A percentile compares a stretch with the other conserved stretches of the same genome.
Conservation (phyloP, 2,797 vertebrate genomes). For the Acrossocheilus wenchowensis region DNA sequence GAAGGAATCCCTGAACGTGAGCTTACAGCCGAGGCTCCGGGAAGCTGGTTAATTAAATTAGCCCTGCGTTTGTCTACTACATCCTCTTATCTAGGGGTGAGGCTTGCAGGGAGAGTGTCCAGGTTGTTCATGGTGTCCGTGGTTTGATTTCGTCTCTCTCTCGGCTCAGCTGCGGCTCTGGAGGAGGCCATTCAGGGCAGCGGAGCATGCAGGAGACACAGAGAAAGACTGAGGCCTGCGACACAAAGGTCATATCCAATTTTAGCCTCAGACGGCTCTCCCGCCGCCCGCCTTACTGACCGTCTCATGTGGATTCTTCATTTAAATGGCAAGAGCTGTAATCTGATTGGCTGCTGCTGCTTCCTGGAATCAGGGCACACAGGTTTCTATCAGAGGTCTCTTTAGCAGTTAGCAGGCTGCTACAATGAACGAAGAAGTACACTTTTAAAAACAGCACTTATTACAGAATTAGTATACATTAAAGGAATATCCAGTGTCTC, state of each 20-base stretch:
- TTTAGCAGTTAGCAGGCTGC: not conserved
- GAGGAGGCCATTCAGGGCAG: conserved; percentile 67
- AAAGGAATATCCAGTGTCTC: not conserved
- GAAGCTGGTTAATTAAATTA: conserved; percentile 87
- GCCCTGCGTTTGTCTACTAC: conserved; percentile 82
- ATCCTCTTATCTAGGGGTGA: conserved; percentile 80
- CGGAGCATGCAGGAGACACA: conserved; percentile 71
- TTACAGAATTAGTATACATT: not conserved
- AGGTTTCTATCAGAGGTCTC: not conserved
- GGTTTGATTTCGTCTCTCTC: conserved; percentile 78
- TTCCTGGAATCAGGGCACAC: not conserved
- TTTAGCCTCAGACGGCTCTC: conserved; percentile 11
- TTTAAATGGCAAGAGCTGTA: not conserved
- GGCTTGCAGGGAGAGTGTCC: conserved; percentile 79
- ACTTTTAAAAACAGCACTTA: not conserved
- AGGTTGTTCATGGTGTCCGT: conserved; percentile 78
- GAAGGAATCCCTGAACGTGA: conserved; percentile 75
- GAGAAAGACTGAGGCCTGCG: conserved; percentile 47
- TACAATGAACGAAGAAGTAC: not conserved
- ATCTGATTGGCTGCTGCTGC: not conserved
- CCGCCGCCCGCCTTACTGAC: not conserved
- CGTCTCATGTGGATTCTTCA: not conserved
- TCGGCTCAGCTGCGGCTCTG: conserved; percentile 79
- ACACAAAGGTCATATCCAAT: conserved; percentile 37
- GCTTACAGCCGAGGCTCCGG: conserved; percentile 78